Base-by-base conservation (phyloP, 2,888 invertebrate species). In the Tachina lurida region DNA sequence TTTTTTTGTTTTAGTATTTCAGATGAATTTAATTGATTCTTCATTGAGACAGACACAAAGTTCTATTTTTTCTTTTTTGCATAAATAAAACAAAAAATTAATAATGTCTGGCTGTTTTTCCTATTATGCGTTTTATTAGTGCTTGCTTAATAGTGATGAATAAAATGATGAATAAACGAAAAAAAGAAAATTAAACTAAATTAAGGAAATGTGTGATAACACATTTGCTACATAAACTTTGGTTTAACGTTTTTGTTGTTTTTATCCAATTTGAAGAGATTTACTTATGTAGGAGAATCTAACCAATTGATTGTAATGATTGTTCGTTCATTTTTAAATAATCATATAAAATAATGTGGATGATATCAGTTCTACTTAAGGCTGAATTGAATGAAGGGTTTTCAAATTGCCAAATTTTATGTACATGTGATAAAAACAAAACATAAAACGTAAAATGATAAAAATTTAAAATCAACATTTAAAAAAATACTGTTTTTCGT, bases 21-120 rank as follows among this genome's bases (percentile, higher is more conserved):
- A 86, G 86, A 86, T 86, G 86, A 80, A 75, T 77, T 76, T 70
- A 63, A 68, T 84, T 65, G 41, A 71, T 82, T 65, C 78, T 70
- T 86, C 70, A 76, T 83, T 86, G 83, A 86, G 86, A 86, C 86
- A 83, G 86, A 83, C 78, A 78, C 54, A 83, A 74, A 54, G 63
- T 56, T 83, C 15, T 15, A 68, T 52, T 43, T 52, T 54, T 65
- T 17, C 49, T 49, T 49, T n/a, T 52, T 63, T n/a, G 39, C 41
- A 43, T 75, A 52, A 67, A 22, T 49, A 39, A 71, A 58, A 58
- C 45, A 19, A 65, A 22, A 73, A 73, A 60, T 65, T 41, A 22
- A 58, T 80, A 74, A 74, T 80, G 80, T 49, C 84, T 75, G 76
- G 45, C 60, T 74, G n/a, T 68, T 60, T 43, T 62, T 31, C 39